Conservation (phyloP, 2,888 invertebrate species). For the Mesorhabditis belari region DNA sequence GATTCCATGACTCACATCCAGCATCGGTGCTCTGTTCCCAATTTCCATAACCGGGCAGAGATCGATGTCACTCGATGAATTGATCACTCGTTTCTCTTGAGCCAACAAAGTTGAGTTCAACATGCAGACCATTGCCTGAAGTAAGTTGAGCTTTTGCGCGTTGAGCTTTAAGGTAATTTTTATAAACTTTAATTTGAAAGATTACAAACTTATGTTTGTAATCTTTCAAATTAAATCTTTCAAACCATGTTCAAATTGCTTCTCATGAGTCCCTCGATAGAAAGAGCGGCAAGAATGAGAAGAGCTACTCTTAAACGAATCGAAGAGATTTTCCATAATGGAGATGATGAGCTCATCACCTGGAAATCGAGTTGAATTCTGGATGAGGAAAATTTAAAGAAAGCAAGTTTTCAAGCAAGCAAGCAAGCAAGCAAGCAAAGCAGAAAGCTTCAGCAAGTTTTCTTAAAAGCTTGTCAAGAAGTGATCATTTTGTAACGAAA, state of each 20-base stretch:
- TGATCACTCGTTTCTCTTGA: constrained; percentile 10
- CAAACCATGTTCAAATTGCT: constrained; percentile 49
- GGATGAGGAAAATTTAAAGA: not conserved
- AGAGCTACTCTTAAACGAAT: constrained; percentile 43
- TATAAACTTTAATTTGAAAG: not conserved
- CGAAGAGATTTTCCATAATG: constrained; percentile 38
- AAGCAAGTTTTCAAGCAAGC: too few relatives aligned
- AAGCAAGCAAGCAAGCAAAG: too few relatives aligned
- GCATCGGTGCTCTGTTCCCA: not conserved
- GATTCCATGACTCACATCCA: not conserved
- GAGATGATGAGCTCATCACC: constrained; percentile 7
- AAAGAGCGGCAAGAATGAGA: constrained; percentile 45
- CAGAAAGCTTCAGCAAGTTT: not conserved
- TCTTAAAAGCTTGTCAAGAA: not conserved
- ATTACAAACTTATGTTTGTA: not conserved
- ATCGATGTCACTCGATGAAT: not conserved
- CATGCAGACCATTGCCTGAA: constrained; percentile 47
- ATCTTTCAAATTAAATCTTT: not conserved
- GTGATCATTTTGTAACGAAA: not conserved
- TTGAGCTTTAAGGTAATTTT: too few relatives aligned
- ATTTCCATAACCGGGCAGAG: not conserved
- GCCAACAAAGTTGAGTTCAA: constrained; percentile 39
- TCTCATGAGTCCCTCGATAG: constrained; percentile 51
- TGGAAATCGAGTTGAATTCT: not conserved
- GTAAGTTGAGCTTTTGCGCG: not conserved